Evolutionary conservation across 2,888 invertebrate species (phyloP).

Genomic region (Lysandra coridon): DNA sequence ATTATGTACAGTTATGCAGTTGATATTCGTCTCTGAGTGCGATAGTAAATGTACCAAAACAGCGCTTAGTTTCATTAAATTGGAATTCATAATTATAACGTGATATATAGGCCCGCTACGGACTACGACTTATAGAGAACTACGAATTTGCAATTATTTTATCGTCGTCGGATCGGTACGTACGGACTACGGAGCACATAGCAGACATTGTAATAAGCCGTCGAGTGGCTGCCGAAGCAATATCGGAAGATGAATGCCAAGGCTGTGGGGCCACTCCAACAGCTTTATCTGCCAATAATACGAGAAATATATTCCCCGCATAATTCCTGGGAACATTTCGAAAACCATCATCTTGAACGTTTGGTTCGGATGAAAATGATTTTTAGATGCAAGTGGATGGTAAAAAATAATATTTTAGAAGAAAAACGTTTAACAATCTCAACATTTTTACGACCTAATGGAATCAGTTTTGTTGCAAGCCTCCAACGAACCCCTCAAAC

Average conservation of each 20-base stretch:
- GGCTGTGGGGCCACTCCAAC: constrained; percentile 56
- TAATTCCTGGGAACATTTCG: not conserved
- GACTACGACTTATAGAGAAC: not conserved
- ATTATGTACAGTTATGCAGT: too few relatives aligned
- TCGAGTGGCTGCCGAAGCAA: constrained; percentile 47
- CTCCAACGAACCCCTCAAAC: not conserved
- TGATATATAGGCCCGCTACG: not conserved
- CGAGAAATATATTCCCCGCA: constrained; percentile 48
- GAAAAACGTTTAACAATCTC: not conserved
- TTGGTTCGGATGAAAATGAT: not conserved
- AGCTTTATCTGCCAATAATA: constrained; percentile 63
- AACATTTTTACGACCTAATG: not conserved
- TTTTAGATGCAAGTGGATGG: not conserved
- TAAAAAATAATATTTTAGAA: too few relatives aligned
- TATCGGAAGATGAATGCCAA: constrained; percentile 57
- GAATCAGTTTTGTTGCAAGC: not conserved
- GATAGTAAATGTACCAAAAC: too few relatives aligned
- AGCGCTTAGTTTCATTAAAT: too few relatives aligned
- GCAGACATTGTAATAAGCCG: constrained; percentile 47
- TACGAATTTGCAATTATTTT: constrained; percentile 14
- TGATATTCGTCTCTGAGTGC: too few relatives aligned
- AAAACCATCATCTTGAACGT: not conserved
- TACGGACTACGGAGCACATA: constrained; percentile 20
- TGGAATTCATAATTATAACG: not conserved
- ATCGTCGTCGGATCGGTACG: not conserved